Evolutionary conservation across 2,888 invertebrate species (phyloP).

Genomic region (Limnephilus rhombicus): DNA sequence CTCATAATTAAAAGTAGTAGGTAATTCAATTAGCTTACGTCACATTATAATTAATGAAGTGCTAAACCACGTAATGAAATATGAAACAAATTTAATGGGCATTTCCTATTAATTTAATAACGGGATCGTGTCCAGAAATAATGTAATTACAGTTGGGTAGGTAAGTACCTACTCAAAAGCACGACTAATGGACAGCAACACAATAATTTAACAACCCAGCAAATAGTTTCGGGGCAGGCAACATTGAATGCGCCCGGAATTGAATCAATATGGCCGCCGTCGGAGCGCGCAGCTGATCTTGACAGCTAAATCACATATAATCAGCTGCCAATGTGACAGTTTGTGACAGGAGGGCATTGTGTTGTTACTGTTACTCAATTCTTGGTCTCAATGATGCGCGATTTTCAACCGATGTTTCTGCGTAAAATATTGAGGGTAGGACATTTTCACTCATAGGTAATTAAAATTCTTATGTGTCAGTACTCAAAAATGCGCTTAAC

Average conservation of each 20-base stretch:
- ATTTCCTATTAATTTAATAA: background rate
- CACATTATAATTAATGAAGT: background rate
- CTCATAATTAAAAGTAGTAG: background rate
- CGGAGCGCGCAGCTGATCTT: background rate
- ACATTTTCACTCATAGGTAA: too few relatives aligned
- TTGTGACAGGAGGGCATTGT: background rate
- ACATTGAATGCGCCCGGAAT: background rate
- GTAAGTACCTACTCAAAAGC: background rate
- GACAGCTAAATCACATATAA: background rate
- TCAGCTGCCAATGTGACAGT: background rate
- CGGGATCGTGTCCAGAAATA: background rate
- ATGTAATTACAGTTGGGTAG: background rate
- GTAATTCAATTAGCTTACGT: background rate
- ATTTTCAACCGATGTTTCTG: background rate
- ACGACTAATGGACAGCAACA: background rate
- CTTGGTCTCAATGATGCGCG: background rate
- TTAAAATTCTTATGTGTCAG: too few relatives aligned
- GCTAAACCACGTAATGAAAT: background rate
- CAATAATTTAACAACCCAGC: background rate
- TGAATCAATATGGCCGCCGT: slow-evolving; percentile 15
- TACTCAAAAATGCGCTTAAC: too few relatives aligned
- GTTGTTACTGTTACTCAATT: background rate
- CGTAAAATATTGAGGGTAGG: too few relatives aligned
- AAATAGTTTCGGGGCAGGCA: background rate
- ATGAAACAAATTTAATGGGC: background rate